Evolutionary conservation across 2,113 vertebrate species (phyloP), one percentile per base, ranked within the genome.

Genomic region (Oryzias melastigma): DNA sequence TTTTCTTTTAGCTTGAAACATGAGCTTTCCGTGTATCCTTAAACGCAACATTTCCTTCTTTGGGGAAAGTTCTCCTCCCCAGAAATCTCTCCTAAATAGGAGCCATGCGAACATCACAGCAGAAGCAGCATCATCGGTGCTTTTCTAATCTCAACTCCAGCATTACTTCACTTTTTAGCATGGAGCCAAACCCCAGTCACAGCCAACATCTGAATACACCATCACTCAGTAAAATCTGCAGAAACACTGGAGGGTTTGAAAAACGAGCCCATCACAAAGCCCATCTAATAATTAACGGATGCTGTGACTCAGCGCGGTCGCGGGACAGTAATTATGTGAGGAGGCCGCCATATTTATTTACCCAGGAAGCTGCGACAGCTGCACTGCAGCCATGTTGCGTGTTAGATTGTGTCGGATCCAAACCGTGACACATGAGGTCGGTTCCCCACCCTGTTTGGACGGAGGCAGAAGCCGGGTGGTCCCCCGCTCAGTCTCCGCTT

Each of bases 321-420:
- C 76, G 41, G 78, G 53, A 42, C 24, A 41, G 78, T 68, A 68
- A 84, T 85, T 83, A 84, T 83, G 61, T 24, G 69, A 68, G 73
- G 62, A 75, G 69, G 76, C 65, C 78, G 87, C 88, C 81, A 71
- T 85, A 85, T 89, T 87, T 85, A 85, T 85, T 88, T 86, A 82
- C 80, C 54, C 59, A 81, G 85, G 76, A 86, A 81, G 65, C 72
- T 70, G 63, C 80, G 77, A 71, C 73, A 24, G 81, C 75, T 83
- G 77, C 75, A 66, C 76, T 80, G 63, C 71, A 45, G 71, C 81
- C 73, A 48, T 68, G 77, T 77, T 56, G 49, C 71, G 64, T 69
- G 83, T 76, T 73, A 46, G 83, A 81, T 80, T 68, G 72, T 83
- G 86, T 81, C 76, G 58, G 78, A 78, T 73, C 73, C 77, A 82